A percentile compares a stretch with the other conserved stretches of the same genome.
phyloP scores from a whole-genome alignment of 35 echinoderm and acorn worm species.

The Stichopus chloronotus region DNA sequence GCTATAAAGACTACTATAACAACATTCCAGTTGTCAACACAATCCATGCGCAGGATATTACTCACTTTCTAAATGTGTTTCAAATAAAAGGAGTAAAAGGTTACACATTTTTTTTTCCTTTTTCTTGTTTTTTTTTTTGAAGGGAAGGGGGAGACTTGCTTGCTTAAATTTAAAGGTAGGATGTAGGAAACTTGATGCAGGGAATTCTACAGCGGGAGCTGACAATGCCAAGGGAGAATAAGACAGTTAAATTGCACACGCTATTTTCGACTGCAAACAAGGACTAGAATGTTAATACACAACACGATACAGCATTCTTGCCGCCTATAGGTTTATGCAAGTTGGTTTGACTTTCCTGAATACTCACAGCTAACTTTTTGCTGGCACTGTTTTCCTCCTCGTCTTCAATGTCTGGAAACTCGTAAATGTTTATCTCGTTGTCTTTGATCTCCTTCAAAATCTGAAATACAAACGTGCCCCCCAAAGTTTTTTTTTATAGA shows the following conservation, averaged over 20 bases:
- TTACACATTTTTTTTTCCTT: neutral
- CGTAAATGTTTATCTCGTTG: constrained; percentile 98
- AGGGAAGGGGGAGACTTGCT: neutral
- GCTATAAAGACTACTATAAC: too few relatives aligned
- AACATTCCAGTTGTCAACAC: too few relatives aligned
- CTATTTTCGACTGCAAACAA: neutral
- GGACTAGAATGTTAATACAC: neutral
- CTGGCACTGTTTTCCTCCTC: constrained; percentile 95
- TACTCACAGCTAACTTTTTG: constrained; percentile 82
- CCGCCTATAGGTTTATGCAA: neutral
- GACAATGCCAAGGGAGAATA: neutral
- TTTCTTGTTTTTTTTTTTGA: neutral
- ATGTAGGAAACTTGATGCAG: neutral
- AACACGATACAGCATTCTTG: neutral
- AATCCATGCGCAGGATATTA: too few relatives aligned
- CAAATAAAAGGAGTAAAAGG: too few relatives aligned
- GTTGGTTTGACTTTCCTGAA: neutral
- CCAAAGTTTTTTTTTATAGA: too few relatives aligned
- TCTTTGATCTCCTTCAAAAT: constrained; percentile 98
- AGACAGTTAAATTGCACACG: neutral
- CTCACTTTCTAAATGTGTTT: too few relatives aligned
- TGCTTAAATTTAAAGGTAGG: neutral
- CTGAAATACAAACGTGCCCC: constrained; percentile 55
- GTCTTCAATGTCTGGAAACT: constrained; percentile 98
- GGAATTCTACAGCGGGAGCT: neutral